Evolutionary conservation across 2,888 invertebrate genomes (phyloP).

Genomic region (Alloscopus bannaensis): DNA sequence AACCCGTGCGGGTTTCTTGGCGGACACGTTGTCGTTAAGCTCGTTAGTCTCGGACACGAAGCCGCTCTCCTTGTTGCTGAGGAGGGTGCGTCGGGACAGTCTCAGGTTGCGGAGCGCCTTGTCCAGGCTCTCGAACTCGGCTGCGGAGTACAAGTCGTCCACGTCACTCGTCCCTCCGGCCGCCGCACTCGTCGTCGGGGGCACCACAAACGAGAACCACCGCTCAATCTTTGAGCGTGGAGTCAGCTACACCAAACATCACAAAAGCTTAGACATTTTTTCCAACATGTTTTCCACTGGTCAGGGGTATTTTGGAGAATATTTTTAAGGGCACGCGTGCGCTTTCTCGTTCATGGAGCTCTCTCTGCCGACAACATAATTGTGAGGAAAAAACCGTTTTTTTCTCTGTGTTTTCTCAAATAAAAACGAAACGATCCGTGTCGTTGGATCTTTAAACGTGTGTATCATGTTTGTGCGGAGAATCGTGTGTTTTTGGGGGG

Average conservation of each 20-base stretch:
- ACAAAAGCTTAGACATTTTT: constrained; percentile 50
- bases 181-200: constrained; percentile 76
- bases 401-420: not conserved
- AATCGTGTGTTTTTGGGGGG: not conserved
- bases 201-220: constrained; percentile 81
- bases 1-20: constrained; percentile 3
- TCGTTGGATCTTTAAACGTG: constrained; percentile 10
- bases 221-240: constrained; percentile 87
- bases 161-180: constrained; percentile 19
- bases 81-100: constrained; percentile 38
- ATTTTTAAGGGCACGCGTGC: too few species aligned
- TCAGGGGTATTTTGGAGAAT: too few species aligned
- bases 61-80: constrained; percentile 64
- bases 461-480: not conserved
- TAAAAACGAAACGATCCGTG: constrained; percentile 16
- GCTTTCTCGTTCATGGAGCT: too few species aligned
- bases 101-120: constrained; percentile 45
- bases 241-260: constrained; percentile 82
- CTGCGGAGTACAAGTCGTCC: constrained; percentile 28
- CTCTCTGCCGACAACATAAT: too few species aligned
- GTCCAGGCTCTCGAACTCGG: constrained; percentile 38
- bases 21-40: constrained; percentile 35
- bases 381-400: too few species aligned
- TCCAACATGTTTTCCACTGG: constrained; percentile 4
- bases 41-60: constrained; percentile 65